These are phyloP conservation scores for Drosophila kuntzei DNA, from an alignment of 2,888 invertebrate genomes.

Conservation along the genomic window DNA sequence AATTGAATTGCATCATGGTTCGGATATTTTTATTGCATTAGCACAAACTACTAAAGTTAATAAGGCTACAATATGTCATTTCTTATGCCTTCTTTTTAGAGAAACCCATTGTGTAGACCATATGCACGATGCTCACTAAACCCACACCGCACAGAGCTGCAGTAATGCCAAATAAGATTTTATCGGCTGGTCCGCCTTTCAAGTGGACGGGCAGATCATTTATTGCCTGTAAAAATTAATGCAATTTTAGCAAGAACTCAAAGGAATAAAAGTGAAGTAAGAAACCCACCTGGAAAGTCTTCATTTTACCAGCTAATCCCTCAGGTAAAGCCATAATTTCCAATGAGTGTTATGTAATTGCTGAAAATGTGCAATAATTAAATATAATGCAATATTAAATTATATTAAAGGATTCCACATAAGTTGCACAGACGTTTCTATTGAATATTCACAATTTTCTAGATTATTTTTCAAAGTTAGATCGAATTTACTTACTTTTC, in stretches of 20 bases:
- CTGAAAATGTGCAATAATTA: constrained; percentile 32
- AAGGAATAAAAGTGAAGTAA: accelerated
- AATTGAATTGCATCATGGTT: constrained; percentile 2
- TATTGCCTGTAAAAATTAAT: constrained; percentile 73
- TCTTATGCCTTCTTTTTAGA: constrained; percentile 81
- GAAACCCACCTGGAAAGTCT: constrained; percentile 84
- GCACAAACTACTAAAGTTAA: constrained; percentile 1
- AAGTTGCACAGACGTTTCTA: not conserved
- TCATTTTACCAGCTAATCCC: constrained; percentile 79
- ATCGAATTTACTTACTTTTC: constrained; percentile 37
- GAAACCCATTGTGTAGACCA: constrained; percentile 84
- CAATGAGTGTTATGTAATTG: constrained; percentile 70
- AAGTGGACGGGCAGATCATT: constrained; percentile 84
- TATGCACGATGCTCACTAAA: constrained; percentile 74
- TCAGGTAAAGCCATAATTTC: constrained; percentile 84
- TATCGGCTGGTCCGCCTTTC: constrained; percentile 85
- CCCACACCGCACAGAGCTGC: constrained; percentile 84
- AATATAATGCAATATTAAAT: not conserved
- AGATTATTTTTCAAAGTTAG: not conserved
- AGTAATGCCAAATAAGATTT: constrained; percentile 83
- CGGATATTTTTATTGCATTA: constrained; percentile 36
- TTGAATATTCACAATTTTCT: not conserved
- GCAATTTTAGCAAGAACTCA: not conserved
- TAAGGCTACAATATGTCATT: not conserved
- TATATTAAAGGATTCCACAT: accelerated